phyloP scores from a whole-genome alignment of 1,140 invertebrate genomes.

The Aphelenchoides avenae region DNA sequence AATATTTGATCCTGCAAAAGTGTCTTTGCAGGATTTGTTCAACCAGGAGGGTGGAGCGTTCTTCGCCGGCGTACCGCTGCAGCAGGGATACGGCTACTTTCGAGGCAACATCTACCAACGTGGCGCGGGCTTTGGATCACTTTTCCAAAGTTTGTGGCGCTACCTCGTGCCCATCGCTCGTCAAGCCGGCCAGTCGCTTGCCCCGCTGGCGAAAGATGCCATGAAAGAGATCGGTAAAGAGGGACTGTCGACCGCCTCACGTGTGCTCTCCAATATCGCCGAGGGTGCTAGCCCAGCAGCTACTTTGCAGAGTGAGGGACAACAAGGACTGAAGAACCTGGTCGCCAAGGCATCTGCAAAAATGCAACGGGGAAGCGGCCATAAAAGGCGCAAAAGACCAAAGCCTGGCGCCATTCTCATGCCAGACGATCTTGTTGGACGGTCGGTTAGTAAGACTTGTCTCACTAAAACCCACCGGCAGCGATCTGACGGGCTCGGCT shows the following conservation, averaged over 20 bases:
- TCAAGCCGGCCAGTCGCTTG: neutral
- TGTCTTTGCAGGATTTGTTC: slow-evolving; percentile 1
- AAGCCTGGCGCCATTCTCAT: too few species aligned
- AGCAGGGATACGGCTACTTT: slow-evolving; percentile 7
- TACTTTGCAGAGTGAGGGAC: neutral
- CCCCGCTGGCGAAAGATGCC: neutral
- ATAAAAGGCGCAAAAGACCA: too few species aligned
- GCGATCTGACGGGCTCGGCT: too few species aligned
- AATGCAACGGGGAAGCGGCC: too few species aligned
- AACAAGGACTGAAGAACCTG: neutral
- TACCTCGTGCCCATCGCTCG: neutral
- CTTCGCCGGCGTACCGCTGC: slow-evolving; percentile 11
- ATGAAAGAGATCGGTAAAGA: too few species aligned
- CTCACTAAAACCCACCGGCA: too few species aligned
- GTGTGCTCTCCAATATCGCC: neutral
- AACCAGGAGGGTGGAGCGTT: neutral
- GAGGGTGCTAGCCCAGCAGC: neutral
- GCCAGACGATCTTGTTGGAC: too few species aligned
- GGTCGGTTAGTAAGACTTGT: too few species aligned
- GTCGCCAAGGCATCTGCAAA: neutral
- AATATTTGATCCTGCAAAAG: slow-evolving; percentile 9
- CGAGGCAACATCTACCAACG: neutral
- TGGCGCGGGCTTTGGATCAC: slow-evolving; percentile 4
- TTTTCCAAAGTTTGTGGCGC: slow-evolving; percentile 9
- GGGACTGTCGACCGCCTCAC: slow-evolving; percentile 1